Conservation (phyloP, 1,140 invertebrate genomes). For the Bombus pascuorum region DNA sequence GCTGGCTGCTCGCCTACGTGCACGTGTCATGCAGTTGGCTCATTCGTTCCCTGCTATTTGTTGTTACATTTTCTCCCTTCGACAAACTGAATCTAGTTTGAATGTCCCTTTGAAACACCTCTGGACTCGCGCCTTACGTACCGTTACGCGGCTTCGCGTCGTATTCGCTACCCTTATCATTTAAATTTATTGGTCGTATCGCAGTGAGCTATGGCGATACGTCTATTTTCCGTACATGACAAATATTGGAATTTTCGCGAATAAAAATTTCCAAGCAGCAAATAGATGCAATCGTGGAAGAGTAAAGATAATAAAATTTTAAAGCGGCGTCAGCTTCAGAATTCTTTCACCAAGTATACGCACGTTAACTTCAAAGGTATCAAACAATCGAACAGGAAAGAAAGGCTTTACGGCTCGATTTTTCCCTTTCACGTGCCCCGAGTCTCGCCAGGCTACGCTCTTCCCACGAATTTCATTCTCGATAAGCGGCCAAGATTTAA, state of each 20-base stretch:
- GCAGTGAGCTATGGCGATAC: not conserved
- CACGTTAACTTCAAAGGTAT: too few relatives aligned
- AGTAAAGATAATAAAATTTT: too few relatives aligned
- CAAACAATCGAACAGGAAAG: not conserved
- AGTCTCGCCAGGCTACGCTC: conserved; percentile 11
- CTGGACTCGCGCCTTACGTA: not conserved
- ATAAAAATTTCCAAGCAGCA: not conserved
- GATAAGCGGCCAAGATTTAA: conserved; percentile 48
- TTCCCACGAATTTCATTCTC: conserved; percentile 51
- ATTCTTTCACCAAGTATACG: not conserved
- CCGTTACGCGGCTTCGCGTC: not conserved
- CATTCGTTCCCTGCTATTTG: conserved; percentile 47
- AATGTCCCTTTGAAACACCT: conserved; percentile 1
- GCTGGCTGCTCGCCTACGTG: conserved; percentile 50
- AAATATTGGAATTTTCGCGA: not conserved
- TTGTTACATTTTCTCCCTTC: conserved; percentile 40
- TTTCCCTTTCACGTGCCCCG: not conserved
- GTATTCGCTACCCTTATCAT: not conserved
- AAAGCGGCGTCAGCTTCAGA: not conserved
- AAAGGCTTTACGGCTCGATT: not conserved
- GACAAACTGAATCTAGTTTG: conserved; percentile 18
- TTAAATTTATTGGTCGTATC: not conserved
- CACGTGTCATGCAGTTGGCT: conserved; percentile 44
- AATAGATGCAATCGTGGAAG: not conserved
- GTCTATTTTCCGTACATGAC: too few relatives aligned